These are phyloP conservation scores for Marisa cornuarietis DNA, from an alignment of 1,140 invertebrate species.

Conservation along the genomic window DNA sequence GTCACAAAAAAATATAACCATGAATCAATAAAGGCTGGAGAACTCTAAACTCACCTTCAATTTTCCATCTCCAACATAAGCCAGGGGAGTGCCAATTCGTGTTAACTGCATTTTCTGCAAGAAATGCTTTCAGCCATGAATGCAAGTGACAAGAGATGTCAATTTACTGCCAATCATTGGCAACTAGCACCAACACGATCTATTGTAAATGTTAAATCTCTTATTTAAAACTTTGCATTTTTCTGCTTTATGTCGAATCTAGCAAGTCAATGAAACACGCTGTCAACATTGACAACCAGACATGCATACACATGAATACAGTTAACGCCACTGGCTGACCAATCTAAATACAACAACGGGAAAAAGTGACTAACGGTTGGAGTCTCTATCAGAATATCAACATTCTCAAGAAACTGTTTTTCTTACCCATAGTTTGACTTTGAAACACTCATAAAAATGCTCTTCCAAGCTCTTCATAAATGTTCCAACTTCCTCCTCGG, in stretches of 20 bases:
- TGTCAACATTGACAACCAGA: neutral
- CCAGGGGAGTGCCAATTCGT: constrained; percentile 29
- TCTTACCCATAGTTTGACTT: constrained; percentile 38
- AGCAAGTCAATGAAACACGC: too few species aligned
- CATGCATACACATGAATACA: neutral
- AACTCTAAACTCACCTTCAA: constrained; percentile 12
- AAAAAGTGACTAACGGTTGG: too few species aligned
- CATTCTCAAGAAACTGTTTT: too few species aligned
- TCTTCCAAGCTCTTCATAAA: constrained; percentile 38
- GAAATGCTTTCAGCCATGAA: neutral
- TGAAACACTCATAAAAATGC: constrained; percentile 42
- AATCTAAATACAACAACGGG: neutral
- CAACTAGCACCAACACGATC: too few species aligned
- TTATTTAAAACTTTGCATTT: too few species aligned
- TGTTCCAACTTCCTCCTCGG: constrained; percentile 33
- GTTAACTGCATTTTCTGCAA: constrained; percentile 33
- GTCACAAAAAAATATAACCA: neutral
- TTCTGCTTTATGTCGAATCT: too few species aligned
- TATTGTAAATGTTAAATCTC: too few species aligned
- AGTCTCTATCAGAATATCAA: too few species aligned
- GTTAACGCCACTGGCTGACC: neutral
- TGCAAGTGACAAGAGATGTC: neutral
- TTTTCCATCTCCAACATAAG: constrained; percentile 35
- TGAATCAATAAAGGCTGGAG: neutral
- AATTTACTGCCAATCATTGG: too few species aligned